Evolutionary conservation across 2,888 invertebrate species (phyloP).

Genomic region (Hirtodrosophila histrioides): DNA sequence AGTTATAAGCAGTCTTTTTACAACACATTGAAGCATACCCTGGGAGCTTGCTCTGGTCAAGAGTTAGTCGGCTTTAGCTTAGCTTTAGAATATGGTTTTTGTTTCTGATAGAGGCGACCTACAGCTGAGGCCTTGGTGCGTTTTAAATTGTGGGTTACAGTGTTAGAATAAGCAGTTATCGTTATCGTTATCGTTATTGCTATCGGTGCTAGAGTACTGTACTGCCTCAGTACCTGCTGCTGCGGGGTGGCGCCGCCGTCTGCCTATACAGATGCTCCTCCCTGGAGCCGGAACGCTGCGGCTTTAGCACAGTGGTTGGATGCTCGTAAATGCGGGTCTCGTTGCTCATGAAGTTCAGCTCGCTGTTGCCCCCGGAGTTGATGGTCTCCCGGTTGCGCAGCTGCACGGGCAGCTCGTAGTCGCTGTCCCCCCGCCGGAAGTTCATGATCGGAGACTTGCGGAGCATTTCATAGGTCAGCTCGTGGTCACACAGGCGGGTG

Average conservation of each 20-base stretch:
- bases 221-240: conserved; percentile 82
- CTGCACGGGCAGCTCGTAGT: conserved; percentile 79
- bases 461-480: conserved; percentile 83
- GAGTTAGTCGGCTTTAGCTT: conserved; percentile 46
- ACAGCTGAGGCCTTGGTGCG: conserved; percentile 39
- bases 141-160: conserved; percentile 12
- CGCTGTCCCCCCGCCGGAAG: conserved; percentile 81
- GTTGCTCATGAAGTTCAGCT: conserved; percentile 83
- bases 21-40: conserved; percentile 31
- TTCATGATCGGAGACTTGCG: conserved; percentile 84
- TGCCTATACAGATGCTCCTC: conserved; percentile 80
- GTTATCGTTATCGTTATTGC: conserved; percentile 6
- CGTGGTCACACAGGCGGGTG: conserved; percentile 83
- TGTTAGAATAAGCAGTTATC: conserved; percentile 14
- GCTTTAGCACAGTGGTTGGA: conserved; percentile 76
- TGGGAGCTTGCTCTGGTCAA: conserved; percentile 51
- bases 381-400: conserved; percentile 82
- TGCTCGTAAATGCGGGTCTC: conserved; percentile 82
- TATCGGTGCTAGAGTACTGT: too few species aligned
- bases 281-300: conserved; percentile 71
- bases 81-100: conserved; percentile 41
- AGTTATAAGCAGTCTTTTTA: conserved; percentile 65
- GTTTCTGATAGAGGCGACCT: conserved; percentile 27
- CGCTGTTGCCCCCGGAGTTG: conserved; percentile 82
- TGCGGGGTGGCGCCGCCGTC: conserved; percentile 56